Evolutionary conservation across 1,140 invertebrate genomes (phyloP), one percentile per base, ranked within the genome.

Genomic region (Teleogryllus occipitalis): DNA sequence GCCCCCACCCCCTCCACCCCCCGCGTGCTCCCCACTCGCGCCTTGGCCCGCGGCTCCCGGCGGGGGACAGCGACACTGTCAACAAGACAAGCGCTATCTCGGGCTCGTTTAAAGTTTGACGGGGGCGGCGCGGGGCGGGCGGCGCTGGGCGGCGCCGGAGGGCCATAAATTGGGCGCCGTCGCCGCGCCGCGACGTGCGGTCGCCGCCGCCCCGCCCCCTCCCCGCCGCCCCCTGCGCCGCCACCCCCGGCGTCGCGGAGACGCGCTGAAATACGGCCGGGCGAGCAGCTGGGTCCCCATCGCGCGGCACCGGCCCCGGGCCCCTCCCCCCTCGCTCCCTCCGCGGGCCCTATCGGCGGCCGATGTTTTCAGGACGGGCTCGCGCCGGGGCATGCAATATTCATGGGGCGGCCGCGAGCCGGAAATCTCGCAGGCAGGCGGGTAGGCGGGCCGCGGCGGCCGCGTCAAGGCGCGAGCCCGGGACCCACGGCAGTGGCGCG

Each of bases 261-360:
- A 65, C 54, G 54, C 54, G 54, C 54, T 65, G 54, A 65, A 65
- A 65, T 65, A 65, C 54, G 49, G 54, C 54, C 54, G 54, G 54
- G 10, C 54, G 54, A 65, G 54, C 54, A 65, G 54, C 54, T 65
- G 54, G 10, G 54, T 65, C 54, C 54, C 18, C 54, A 18, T 14
- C 2, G 0, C 2, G 0, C 0, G 2, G 18, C 1, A 5, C 27
- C 27, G 27, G 27, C 27, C 27, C 27, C 27, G 27, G 27, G 27
- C 27, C 27, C 27, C 27, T 5, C 27, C 27, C 27, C 27, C 27
- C 27, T 39, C 27, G 27, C 27, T 5, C 27, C 27, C n/a, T n/a
- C 27, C 27, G 1, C 27, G 1, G 27, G 27, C 1, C 27, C 27
- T 39, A 39, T 39, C 27, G 18, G 54, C 10, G 54, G 54, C 10